Evolutionary conservation across 2,888 invertebrate genomes (phyloP), one percentile per base, ranked within the genome.

Genomic region (Oxyscelio sp.): DNA sequence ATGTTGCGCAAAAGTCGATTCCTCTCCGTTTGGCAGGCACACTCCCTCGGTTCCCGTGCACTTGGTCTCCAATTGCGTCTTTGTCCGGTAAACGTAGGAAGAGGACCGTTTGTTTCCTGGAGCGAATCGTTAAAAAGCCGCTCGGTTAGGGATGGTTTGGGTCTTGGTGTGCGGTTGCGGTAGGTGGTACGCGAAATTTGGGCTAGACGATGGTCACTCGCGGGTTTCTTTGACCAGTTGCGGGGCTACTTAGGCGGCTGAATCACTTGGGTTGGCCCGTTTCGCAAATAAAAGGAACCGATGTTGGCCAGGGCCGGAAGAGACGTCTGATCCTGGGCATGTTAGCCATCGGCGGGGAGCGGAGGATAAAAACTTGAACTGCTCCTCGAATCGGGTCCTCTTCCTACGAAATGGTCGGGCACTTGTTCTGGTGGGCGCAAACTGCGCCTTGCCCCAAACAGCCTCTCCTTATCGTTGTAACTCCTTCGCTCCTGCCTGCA

Each of bases 341-440:
- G n/a, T n/a, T n/a, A n/a, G n/a, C n/a, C n/a, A n/a, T n/a, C n/a
- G 27, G 17, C 27, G 27, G 34, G 83, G 84, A 85, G 70, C 77
- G 74, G 59, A 70, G 85, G 71, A 61, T 65, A 27, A 65, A 43
- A 56, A 79, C 48, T 52, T 78, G 61, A 54, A 75, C 59, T 81
- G 85, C 83, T 75, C 66, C 74, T 80, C 74, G 65, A 71, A 27
- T 78, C n/a, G 56, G 80, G 87, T 85, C 87, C 86, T 86, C 87
- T 86, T 87, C 87, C 87, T 88, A 88, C 85, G 87, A 87, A 50
- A 68, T 56, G 21, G 71, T 73, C 45, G 79, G 83, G 66, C 80
- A 80, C 75, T 81, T 81, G 50, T 40, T 83, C 74, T 80, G 73
- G 77, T 79, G 61, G 83, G 83, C 85, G 75, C 86, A 65, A 61